A percentile compares a stretch with the other conserved stretches of the same genome.
Conservation (phyloP, 2,113 vertebrate species). For the Platanista minor region DNA sequence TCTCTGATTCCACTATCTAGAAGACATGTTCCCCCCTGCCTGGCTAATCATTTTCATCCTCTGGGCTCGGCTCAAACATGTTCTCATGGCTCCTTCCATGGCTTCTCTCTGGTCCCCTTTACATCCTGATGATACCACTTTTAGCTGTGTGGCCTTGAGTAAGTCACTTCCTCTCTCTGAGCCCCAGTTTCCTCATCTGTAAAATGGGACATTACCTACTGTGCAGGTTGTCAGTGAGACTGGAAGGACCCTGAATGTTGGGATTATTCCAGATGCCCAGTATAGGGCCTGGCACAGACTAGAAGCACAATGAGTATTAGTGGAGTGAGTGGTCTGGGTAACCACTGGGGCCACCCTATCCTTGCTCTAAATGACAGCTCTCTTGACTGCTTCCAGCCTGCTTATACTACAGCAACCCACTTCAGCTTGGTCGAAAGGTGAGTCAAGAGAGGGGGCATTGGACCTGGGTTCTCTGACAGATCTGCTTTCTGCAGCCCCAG, state of each 20-base stretch:
- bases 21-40: background rate
- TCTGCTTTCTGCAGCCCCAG: background rate
- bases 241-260: background rate
- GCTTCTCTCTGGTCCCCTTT: background rate
- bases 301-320: background rate
- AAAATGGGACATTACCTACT: background rate
- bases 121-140: background rate
- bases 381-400: background rate
- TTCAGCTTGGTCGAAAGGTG: background rate
- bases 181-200: background rate
- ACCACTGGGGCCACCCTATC: background rate
- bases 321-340: background rate
- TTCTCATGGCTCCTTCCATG: background rate
- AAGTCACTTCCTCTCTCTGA: background rate
- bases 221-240: background rate
- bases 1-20: background rate
- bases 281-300: background rate
- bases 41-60: background rate
- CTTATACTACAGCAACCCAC: background rate
- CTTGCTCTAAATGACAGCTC: rapidly evolving
- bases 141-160: background rate
- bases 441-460: background rate
- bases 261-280: background rate
- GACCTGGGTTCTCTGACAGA: background rate
- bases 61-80: background rate